Percentiles rank a stretch among this genome's conserved stretches.
Evolutionary conservation across 53 echinoderm and acorn worm genomes (phyloP).

Genomic region (Crossaster papposus): DNA sequence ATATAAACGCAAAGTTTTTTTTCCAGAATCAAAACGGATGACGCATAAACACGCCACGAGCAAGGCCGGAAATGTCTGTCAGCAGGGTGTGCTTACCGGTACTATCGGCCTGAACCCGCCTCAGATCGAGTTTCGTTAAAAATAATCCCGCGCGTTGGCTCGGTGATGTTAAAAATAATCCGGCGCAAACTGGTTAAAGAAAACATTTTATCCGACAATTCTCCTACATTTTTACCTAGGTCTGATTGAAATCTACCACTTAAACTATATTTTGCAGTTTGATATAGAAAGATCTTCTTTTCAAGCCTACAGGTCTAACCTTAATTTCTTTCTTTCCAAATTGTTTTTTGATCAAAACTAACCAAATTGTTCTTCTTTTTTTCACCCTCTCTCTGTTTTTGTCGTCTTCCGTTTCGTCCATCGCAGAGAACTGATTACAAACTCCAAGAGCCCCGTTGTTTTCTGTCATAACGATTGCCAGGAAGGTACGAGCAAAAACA

Average conservation of each 20-base stretch:
- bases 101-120: too few species aligned
- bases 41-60: too few species aligned
- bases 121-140: too few species aligned
- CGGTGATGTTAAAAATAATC: too few species aligned
- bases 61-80: too few species aligned
- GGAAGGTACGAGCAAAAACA: conserved; percentile 71
- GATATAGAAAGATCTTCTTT: background rate
- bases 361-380: background rate
- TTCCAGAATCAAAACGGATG: too few species aligned
- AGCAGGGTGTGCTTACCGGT: too few species aligned
- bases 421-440: conserved; percentile 75
- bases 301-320: background rate
- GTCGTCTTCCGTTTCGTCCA: background rate
- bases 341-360: background rate
- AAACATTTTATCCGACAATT: too few species aligned
- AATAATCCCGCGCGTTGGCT: too few species aligned
- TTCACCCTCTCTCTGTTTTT: background rate
- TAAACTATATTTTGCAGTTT: background rate
- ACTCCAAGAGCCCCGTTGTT: conserved; percentile 85
- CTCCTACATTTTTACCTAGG: background rate
- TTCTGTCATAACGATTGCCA: conserved; percentile 96
- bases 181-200: too few species aligned
- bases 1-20: too few species aligned
- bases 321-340: background rate
- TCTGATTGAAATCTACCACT: background rate